Evolutionary conservation across 2,888 invertebrate genomes (phyloP).

Genomic region (Megaustenia siamemsis): DNA sequence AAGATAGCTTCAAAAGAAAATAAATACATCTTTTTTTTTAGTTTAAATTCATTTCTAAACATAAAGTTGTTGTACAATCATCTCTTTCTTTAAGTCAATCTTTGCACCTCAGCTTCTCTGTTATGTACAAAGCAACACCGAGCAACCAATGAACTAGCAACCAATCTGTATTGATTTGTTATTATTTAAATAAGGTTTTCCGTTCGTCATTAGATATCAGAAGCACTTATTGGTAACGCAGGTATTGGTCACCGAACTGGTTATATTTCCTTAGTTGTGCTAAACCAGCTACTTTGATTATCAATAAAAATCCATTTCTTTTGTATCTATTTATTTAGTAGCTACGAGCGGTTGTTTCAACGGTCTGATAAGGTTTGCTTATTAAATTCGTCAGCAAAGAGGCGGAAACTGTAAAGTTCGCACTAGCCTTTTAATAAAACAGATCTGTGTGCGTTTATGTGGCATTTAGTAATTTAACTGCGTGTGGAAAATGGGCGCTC

Average conservation of each 20-base stretch:
- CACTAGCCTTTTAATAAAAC: neutral
- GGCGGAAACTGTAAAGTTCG: neutral
- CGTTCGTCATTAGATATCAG: neutral
- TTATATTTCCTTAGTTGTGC: neutral
- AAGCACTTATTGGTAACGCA: neutral
- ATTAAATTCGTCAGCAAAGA: neutral
- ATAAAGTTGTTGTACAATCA: too few species aligned
- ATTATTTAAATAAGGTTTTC: neutral
- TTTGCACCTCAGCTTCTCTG: too few species aligned
- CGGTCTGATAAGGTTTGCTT: slow-evolving; percentile 10
- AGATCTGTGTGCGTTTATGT: too few species aligned
- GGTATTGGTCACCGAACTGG: neutral
- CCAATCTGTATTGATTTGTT: neutral
- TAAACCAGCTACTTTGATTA: neutral
- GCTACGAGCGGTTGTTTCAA: neutral
- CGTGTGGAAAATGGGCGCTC: too few species aligned
- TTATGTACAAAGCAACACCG: too few species aligned
- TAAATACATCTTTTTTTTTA: too few species aligned
- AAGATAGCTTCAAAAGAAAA: too few species aligned
- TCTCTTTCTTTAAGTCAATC: too few species aligned
- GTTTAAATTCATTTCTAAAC: too few species aligned
- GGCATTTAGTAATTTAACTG: too few species aligned
- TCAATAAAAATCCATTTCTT: slow-evolving; percentile 19
- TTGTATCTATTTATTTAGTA: neutral
- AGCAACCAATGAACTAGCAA: too few species aligned